phyloP scores from a whole-genome alignment of 2,797 vertebrate species.

The Streptopelia turtur region DNA sequence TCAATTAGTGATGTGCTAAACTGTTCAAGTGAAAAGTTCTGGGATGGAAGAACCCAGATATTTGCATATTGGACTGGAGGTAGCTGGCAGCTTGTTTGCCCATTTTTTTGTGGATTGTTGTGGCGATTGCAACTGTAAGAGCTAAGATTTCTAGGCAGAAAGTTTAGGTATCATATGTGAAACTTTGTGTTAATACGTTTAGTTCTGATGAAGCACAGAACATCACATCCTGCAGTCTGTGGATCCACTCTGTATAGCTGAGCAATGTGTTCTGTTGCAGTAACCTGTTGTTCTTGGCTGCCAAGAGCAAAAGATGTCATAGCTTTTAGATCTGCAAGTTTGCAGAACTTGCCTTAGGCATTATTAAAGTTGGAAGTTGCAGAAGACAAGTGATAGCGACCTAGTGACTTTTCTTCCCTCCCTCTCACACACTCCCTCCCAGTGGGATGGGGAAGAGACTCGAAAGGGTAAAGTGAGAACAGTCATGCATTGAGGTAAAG shows the following conservation, averaged over 20 bases:
- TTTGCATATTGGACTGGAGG: neutral
- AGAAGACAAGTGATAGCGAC: neutral
- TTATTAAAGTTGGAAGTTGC: neutral
- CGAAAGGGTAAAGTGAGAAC: neutral
- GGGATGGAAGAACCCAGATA: neutral
- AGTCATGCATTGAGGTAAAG: neutral
- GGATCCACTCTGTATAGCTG: neutral
- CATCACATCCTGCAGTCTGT: neutral
- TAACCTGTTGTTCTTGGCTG: neutral
- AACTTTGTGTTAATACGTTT: neutral
- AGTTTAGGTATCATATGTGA: neutral
- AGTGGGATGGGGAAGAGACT: neutral
- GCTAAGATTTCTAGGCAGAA: neutral
- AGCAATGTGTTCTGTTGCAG: neutral
- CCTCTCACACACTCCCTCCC: too few species aligned
- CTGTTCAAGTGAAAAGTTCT: neutral
- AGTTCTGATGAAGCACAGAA: neutral
- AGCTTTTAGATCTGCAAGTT: neutral
- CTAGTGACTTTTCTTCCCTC: neutral
- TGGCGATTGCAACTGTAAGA: neutral
- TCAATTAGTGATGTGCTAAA: conserved; percentile 49
- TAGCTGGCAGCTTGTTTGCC: neutral
- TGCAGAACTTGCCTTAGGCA: neutral
- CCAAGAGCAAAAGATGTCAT: neutral
- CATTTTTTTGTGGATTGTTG: neutral